Conservation (phyloP, 1,140 invertebrate genomes). For the Elymnias hypermnestra region DNA sequence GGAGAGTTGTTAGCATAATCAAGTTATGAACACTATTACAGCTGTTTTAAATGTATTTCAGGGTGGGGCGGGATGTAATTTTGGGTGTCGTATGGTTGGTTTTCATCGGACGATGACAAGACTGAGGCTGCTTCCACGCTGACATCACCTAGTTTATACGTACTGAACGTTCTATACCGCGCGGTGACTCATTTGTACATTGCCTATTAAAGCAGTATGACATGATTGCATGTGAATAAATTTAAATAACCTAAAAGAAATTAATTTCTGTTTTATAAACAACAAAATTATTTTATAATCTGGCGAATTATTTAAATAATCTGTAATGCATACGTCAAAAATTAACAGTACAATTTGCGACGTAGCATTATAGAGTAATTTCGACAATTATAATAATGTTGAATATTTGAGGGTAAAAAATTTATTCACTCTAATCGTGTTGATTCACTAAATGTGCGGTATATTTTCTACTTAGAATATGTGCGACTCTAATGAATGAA, state of each 20-base stretch:
- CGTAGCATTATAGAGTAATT: too few species aligned
- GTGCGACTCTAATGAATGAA: conserved; percentile 1
- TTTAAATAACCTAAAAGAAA: too few species aligned
- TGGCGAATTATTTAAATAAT: too few species aligned
- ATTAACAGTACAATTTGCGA: too few species aligned
- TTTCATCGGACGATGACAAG: conserved; percentile 66
- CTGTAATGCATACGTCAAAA: too few species aligned
- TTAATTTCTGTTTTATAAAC: too few species aligned
- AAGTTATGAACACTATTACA: conserved; percentile 9
- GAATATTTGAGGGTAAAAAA: too few species aligned
- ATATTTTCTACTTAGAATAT: conserved; percentile 17
- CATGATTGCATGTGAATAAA: neutral
- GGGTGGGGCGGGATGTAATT: conserved; percentile 26
- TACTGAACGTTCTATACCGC: conserved; percentile 25
- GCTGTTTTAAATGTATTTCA: conserved; percentile 21
- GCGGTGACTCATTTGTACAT: conserved; percentile 27
- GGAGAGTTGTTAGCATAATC: too few species aligned
- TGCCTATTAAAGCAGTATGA: conserved; percentile 19
- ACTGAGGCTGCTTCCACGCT: conserved; percentile 68
- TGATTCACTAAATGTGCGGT: conserved; percentile 3
- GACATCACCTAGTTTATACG: conserved; percentile 59
- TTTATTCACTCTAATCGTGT: too few species aligned
- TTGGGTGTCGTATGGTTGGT: conserved; percentile 48
- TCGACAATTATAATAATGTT: too few species aligned
- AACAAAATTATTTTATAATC: too few species aligned